These are phyloP conservation scores for Melanaphis sacchari DNA, from an alignment of 1,140 invertebrate species.

Conservation along the genomic window DNA sequence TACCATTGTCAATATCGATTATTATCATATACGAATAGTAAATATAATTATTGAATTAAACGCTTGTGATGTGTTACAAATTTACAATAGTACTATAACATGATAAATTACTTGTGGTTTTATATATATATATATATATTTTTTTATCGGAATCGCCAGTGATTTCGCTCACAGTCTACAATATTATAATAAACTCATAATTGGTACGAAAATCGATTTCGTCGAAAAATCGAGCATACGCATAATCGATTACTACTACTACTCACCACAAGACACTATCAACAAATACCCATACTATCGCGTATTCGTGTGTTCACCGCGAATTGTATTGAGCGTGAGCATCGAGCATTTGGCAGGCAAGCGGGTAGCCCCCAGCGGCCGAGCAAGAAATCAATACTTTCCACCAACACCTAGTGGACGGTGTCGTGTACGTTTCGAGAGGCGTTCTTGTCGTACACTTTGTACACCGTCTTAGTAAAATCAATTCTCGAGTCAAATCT, in stretches of 20 bases:
- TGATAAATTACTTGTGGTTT: neutral
- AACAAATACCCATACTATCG: neutral
- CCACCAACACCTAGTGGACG: neutral
- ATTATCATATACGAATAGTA: neutral
- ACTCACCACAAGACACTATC: neutral
- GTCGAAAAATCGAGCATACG: neutral
- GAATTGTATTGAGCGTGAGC: neutral
- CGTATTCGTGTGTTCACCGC: neutral
- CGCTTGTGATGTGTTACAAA: no score
- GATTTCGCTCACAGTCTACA: neutral
- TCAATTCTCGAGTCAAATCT: neutral
- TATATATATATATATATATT: no score
- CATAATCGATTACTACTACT: neutral
- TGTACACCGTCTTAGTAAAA: neutral
- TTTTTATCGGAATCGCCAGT: neutral
- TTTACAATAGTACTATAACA: neutral
- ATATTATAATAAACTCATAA: neutral
- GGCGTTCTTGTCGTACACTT: neutral
- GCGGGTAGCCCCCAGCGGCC: neutral
- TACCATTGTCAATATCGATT: neutral
- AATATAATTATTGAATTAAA: no score
- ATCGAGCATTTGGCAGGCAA: neutral
- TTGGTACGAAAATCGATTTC: neutral
- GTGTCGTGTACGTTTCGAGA: slow-evolving; percentile 5
- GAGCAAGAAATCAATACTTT: slow-evolving; percentile 39